Percentiles rank a stretch among this genome's conserved stretches.
These are phyloP conservation scores for Syngnathoides biaculeatus DNA, from an alignment of 2,113 vertebrate species.

Conservation along the genomic window DNA sequence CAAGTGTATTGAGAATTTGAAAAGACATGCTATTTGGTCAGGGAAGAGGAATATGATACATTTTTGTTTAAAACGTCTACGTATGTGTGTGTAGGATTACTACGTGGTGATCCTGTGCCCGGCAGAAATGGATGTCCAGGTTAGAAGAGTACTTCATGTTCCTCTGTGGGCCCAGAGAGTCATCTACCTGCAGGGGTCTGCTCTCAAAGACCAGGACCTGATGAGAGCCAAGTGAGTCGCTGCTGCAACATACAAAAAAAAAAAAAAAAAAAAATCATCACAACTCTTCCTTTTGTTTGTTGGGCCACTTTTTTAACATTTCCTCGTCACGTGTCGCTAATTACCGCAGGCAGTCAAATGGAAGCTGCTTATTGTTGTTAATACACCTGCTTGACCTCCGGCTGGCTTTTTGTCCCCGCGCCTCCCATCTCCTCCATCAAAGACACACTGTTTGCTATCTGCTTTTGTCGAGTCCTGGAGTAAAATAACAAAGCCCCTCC, in stretches of 20 bases:
- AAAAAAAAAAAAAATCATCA: neutral
- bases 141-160: constrained; percentile 78
- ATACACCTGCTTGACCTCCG: constrained; percentile 21
- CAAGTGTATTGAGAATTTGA: too few relatives aligned
- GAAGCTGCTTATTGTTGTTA: constrained; percentile 33
- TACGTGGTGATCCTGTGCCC: constrained; percentile 83
- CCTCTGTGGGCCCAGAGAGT: constrained; percentile 83
- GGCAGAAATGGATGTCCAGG: constrained; percentile 81
- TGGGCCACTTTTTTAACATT: neutral
- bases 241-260: neutral
- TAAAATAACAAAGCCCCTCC: constrained; percentile 55
- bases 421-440: constrained; percentile 47
- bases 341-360: neutral
- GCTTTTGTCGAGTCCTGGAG: constrained; percentile 41
- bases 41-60: too few relatives aligned
- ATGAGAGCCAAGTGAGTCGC: constrained; percentile 81
- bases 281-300: neutral
- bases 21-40: too few relatives aligned
- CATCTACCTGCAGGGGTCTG: constrained; percentile 82
- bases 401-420: constrained; percentile 19
- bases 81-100: constrained; percentile 71
- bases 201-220: constrained; percentile 81
- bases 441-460: constrained; percentile 51
- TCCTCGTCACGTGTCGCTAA: neutral
- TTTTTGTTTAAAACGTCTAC: too few relatives aligned